A percentile compares a stretch with the other conserved stretches of the same genome.
phyloP scores from a whole-genome alignment of 2,113 vertebrate genomes.

The Eleginops maclovinus region DNA sequence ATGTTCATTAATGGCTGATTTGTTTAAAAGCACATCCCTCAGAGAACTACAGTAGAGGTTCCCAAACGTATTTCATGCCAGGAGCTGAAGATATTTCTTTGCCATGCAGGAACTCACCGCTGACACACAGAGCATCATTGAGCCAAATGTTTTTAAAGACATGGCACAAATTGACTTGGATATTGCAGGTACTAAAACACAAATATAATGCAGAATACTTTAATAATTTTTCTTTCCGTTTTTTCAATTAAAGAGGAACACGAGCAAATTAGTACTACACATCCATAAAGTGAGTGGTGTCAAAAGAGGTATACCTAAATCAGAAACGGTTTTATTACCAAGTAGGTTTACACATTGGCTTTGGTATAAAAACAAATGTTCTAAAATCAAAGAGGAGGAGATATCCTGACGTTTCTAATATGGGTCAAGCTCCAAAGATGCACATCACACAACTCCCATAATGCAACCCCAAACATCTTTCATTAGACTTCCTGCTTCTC shows the following conservation, averaged over 20 bases:
- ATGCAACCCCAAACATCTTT: background rate
- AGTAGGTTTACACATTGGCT: too few relatives aligned
- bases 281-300: too few relatives aligned
- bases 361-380: too few relatives aligned
- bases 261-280: background rate
- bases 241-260: background rate
- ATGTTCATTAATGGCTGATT: conserved; percentile 20
- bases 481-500: too few relatives aligned
- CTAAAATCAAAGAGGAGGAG: background rate
- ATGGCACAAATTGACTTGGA: background rate
- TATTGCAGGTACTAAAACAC: background rate
- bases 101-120: background rate
- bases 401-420: background rate
- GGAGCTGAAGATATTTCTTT: background rate
- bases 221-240: background rate
- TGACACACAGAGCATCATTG: background rate
- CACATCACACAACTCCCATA: background rate
- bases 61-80: background rate
- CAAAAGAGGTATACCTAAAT: too few relatives aligned
- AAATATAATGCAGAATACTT: background rate
- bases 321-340: too few relatives aligned
- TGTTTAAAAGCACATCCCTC: background rate
- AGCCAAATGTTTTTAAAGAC: background rate
- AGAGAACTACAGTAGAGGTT: background rate
- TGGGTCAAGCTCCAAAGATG: background rate